Percentiles rank a stretch among this genome's conserved stretches.
phyloP scores from a whole-genome alignment of 2,113 vertebrate species.

The Boulengeromyrus knoepffleri region DNA sequence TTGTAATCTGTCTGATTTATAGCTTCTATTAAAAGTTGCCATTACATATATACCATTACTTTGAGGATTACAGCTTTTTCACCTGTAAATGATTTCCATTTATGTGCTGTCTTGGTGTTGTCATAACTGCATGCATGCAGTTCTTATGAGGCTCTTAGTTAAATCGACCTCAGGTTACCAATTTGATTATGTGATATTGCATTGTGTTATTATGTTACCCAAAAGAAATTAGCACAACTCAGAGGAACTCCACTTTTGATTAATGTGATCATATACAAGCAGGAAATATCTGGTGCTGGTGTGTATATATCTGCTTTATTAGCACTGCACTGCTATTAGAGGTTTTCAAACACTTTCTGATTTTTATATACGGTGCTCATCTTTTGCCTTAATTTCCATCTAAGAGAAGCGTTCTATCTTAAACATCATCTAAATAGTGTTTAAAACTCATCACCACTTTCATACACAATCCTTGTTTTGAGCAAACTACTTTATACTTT shows the following conservation, averaged over 20 bases:
- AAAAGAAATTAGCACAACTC: constrained; percentile 32
- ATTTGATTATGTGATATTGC: constrained; percentile 34
- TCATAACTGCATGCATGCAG: neutral
- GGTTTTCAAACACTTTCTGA: neutral
- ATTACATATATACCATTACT: neutral
- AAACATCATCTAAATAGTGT: neutral
- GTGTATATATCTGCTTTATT: constrained; percentile 38
- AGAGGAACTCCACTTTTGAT: constrained; percentile 47
- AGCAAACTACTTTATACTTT: neutral
- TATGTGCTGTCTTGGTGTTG: neutral
- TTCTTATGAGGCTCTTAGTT: constrained; percentile 47
- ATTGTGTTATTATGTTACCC: constrained; percentile 25
- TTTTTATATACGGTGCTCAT: neutral
- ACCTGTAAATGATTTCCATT: neutral
- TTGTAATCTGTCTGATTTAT: neutral
- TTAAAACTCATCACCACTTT: neutral
- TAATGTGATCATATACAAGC: constrained; percentile 59
- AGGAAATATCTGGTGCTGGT: constrained; percentile 49
- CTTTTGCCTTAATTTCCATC: neutral
- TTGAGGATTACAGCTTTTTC: neutral
- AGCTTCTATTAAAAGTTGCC: neutral
- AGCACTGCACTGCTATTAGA: constrained; percentile 2
- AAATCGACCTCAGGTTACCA: constrained; percentile 57
- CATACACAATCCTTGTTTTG: neutral
- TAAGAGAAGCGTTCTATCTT: neutral